Percentiles rank a stretch among this genome's conserved stretches.
Conservation (phyloP, 2,888 invertebrate species). For the Dendrolimus pini region DNA sequence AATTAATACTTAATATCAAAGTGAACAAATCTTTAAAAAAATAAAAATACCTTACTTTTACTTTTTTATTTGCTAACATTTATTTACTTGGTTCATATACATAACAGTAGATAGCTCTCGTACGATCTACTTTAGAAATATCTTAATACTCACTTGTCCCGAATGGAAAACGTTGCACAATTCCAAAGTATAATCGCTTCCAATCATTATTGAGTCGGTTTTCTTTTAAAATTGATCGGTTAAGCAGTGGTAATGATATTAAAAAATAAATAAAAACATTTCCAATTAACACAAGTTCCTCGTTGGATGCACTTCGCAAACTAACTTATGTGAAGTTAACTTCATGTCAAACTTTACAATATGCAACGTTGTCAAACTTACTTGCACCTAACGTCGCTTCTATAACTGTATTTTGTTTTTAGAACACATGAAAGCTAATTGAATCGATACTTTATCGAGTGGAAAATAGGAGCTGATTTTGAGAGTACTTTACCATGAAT, state of each 20-base stretch:
- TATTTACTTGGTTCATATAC: no score
- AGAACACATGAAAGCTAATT: constrained; percentile 6
- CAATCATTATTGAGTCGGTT: constrained; percentile 77
- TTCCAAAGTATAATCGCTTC: constrained; percentile 91
- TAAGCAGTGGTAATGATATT: not conserved
- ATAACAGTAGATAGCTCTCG: no score
- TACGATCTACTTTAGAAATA: no score
- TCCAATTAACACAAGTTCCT: constrained; percentile 34
- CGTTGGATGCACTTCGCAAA: constrained; percentile 26
- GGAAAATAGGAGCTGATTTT: constrained; percentile 7
- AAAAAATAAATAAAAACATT: constrained; percentile 27
- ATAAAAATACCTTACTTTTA: no score
- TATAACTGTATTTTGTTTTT: constrained; percentile 37
- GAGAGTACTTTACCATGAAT: not conserved
- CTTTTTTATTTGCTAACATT: no score
- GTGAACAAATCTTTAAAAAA: no score
- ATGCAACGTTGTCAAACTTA: constrained; percentile 56
- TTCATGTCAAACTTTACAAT: constrained; percentile 34
- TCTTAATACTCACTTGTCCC: constrained; percentile 81
- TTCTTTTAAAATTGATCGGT: not conserved
- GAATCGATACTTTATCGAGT: constrained; percentile 2
- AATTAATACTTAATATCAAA: no score
- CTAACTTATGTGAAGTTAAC: constrained; percentile 44
- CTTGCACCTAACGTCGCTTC: constrained; percentile 39
- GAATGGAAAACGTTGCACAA: constrained; percentile 93